phyloP scores from a whole-genome alignment of 37 sponge, comb jelly and placozoan genomes.

The Ianthella basta region DNA sequence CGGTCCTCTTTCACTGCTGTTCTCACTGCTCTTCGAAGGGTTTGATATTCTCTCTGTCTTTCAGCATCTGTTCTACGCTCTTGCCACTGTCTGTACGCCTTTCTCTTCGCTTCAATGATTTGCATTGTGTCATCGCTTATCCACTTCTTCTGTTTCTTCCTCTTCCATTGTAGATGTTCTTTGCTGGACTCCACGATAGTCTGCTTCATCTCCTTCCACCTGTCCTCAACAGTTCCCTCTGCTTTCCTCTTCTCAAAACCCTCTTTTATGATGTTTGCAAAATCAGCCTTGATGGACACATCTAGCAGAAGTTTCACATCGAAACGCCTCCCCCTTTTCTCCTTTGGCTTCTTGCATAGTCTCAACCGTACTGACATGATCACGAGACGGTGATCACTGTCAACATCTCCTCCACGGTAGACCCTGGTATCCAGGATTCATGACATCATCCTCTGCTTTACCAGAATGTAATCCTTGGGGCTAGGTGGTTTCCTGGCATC shows the following conservation, averaged over 20 bases:
- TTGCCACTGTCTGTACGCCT: neutral
- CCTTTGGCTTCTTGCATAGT: neutral
- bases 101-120: slow-evolving; percentile 25
- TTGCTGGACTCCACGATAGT: neutral
- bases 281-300: neutral
- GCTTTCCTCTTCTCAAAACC: neutral
- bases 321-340: neutral
- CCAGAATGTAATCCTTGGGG: slow-evolving; percentile 16
- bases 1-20: neutral
- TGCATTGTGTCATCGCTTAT: slow-evolving; percentile 19
- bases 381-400: slow-evolving; percentile 6
- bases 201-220: slow-evolving; percentile 13
- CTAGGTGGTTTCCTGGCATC: slow-evolving; percentile 11
- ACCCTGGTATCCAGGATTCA: slow-evolving; percentile 16
- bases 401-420: slow-evolving; percentile 11
- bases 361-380: slow-evolving; percentile 2
- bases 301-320: slow-evolving; percentile 13
- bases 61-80: slow-evolving; percentile 6
- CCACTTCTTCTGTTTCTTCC: slow-evolving; percentile 15
- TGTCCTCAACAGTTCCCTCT: slow-evolving; percentile 4
- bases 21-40: slow-evolving; percentile 19
- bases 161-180: neutral
- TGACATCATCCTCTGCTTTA: neutral
- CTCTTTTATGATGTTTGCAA: neutral
- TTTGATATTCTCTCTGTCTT: neutral